Evolutionary conservation across 2,888 invertebrate species (phyloP).

Genomic region (Heliothis peltigera): DNA sequence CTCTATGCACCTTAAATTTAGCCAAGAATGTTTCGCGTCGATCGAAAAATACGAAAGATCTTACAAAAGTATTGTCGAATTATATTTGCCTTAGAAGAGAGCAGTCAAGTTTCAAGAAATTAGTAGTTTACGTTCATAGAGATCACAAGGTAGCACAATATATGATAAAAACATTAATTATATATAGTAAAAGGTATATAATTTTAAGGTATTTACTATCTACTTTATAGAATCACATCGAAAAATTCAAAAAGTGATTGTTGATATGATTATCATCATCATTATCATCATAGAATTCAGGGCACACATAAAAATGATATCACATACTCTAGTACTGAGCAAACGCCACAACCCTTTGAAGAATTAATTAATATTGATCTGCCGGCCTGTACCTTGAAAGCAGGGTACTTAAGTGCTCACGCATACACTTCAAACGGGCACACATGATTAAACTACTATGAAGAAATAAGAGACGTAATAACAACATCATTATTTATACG

Average conservation of each 20-base stretch:
- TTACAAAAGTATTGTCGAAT: slow-evolving; percentile 82
- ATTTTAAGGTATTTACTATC: slow-evolving; percentile 58
- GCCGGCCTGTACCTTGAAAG: slow-evolving; percentile 9
- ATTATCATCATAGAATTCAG: slow-evolving; percentile 51
- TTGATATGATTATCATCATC: slow-evolving; percentile 49
- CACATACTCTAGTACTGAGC: slow-evolving; percentile 75
- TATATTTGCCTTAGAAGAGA: slow-evolving; percentile 73
- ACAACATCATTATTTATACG: background rate
- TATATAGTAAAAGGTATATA: slow-evolving; percentile 61
- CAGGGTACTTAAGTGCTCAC: slow-evolving; percentile 1
- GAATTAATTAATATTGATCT: slow-evolving; percentile 53
- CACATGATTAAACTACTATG: slow-evolving; percentile 10
- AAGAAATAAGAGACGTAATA: slow-evolving; percentile 12
- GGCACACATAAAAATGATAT: slow-evolving; percentile 63
- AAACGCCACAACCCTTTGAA: slow-evolving; percentile 80
- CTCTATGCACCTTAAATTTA: slow-evolving; percentile 65
- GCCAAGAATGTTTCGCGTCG: slow-evolving; percentile 60
- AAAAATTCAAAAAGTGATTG: slow-evolving; percentile 66
- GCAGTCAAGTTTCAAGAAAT: slow-evolving; percentile 73
- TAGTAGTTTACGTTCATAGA: slow-evolving; percentile 68
- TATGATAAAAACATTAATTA: slow-evolving; percentile 67
- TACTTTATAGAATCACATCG: slow-evolving; percentile 70
- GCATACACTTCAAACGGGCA: background rate
- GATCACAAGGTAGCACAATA: slow-evolving; percentile 80
- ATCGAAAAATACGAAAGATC: slow-evolving; percentile 69